Conservation (phyloP, 2,113 vertebrate species). For the Lophotis ruficrista region DNA sequence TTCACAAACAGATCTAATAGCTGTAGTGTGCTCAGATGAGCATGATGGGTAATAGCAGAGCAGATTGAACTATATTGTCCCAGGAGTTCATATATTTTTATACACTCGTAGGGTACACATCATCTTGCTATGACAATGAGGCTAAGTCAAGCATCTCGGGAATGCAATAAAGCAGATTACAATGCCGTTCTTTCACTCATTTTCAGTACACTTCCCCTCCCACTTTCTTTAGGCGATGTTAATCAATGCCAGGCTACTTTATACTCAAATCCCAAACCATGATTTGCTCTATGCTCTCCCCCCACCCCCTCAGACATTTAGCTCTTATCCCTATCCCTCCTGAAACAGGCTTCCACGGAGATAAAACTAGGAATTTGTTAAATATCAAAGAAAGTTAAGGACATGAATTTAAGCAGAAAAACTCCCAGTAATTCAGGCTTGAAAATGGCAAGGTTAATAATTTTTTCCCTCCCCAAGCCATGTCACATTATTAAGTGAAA, state of each 20-base stretch:
- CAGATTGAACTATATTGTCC: slow-evolving; percentile 72
- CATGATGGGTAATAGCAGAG: slow-evolving; percentile 70
- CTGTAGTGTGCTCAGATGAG: slow-evolving; percentile 66
- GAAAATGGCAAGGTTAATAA: slow-evolving; percentile 27
- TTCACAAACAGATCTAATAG: slow-evolving; percentile 70
- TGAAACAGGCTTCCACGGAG: neutral
- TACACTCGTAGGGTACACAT: slow-evolving; percentile 67
- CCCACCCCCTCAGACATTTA: neutral
- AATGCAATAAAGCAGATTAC: slow-evolving; percentile 69
- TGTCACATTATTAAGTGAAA: slow-evolving; percentile 53
- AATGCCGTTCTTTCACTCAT: slow-evolving; percentile 60
- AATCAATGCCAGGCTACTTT: slow-evolving; percentile 42
- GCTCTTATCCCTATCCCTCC: neutral
- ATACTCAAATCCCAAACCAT: neutral
- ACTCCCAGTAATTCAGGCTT: neutral
- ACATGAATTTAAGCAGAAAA: neutral
- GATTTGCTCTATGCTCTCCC: neutral
- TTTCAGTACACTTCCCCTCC: slow-evolving; percentile 55
- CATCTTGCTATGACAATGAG: slow-evolving; percentile 70
- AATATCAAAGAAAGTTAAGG: slow-evolving; percentile 13
- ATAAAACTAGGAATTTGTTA: slow-evolving; percentile 2
- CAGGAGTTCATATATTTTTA: slow-evolving; percentile 76
- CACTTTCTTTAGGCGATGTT: slow-evolving; percentile 34
- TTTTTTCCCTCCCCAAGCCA: slow-evolving; percentile 26
- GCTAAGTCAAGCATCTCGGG: slow-evolving; percentile 68